These are phyloP conservation scores for Sycophila texana DNA, from an alignment of 2,888 invertebrate genomes.

Conservation along the genomic window DNA sequence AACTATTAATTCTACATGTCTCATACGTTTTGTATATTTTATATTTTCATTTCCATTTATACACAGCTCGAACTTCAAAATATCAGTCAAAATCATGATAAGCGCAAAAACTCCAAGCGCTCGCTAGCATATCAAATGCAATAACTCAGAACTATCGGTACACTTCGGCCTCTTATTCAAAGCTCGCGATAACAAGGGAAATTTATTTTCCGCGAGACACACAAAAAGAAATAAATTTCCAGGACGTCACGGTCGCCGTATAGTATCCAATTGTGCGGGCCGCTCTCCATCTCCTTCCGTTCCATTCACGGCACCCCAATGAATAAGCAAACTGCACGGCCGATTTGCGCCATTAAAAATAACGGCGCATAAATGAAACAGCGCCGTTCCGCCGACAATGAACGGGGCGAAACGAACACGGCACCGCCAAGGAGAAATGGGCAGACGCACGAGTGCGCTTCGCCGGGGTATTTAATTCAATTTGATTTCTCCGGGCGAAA, in stretches of 20 bases:
- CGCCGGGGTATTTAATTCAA: slow-evolving; percentile 35
- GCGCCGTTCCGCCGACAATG: not conserved
- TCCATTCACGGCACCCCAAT: not conserved
- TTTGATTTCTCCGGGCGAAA: not conserved
- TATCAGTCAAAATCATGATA: too few relatives aligned
- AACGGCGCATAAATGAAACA: not conserved
- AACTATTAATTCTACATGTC: too few relatives aligned
- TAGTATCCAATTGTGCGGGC: not conserved
- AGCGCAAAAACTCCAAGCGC: too few relatives aligned
- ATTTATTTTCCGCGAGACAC: slow-evolving; percentile 5
- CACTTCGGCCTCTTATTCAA: not conserved
- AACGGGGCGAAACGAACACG: not conserved
- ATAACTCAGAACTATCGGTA: slow-evolving; percentile 1
- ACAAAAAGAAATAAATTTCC: slow-evolving; percentile 23
- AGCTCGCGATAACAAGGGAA: not conserved
- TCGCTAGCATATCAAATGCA: too few relatives aligned
- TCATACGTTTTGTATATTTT: too few relatives aligned
- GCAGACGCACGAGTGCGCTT: not conserved
- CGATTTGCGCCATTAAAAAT: slow-evolving; percentile 2
- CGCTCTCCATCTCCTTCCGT: not conserved
- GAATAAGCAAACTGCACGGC: not conserved
- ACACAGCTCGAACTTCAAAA: too few relatives aligned
- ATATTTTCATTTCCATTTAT: too few relatives aligned
- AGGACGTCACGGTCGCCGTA: slow-evolving; percentile 9
- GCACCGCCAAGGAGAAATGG: not conserved